Evolutionary conservation across 2,797 vertebrate species (phyloP), one percentile per base, ranked within the genome.

Genomic region (Brotula barbata): DNA sequence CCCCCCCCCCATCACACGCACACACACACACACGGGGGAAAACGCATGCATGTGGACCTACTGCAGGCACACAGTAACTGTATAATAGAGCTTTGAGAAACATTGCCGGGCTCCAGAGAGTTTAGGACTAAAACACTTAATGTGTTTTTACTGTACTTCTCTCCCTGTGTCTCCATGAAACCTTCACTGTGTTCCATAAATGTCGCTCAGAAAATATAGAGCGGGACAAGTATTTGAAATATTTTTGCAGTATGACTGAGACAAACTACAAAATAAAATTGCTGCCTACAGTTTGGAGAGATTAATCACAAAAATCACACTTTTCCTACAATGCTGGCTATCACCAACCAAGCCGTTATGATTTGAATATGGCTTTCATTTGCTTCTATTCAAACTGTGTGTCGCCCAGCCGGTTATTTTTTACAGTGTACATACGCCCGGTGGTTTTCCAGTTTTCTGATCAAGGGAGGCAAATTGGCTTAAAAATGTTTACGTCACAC

Each of bases 121-220:
- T 73, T 80, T 61, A 3, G 17, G 73, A 68, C 52, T 76, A 65
- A 85, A 81, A 82, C 71, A 56, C 82, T 74, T 80, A 72, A 84
- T 77, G 75, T 75, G 64, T 73, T 87, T 86, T 85, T 69, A 80
- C 73, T 83, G 76, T 76, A 73, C 59, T 49, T 73, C 60, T 70
- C 56, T 77, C 67, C 68, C 66, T 69, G 56, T 5, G 51, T 61
- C 64, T 1, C 31, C 36, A 55, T 44, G 22, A 34, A 75, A 70
- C 44, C 62, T 68, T 41, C 40, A 58, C 52, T 54, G 53, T 68
- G 9, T 69, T 61, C 64, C 71, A 77, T 80, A 74, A 83, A 88
- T 68, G 78, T 83, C 74, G 58, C 48, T 77, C 52, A 43, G 45
- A 66, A 55, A 75, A 67, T 54, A 42, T 25, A 13, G 56, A 66